Evolutionary conservation across 2,797 vertebrate genomes (phyloP).

Genomic region (Remorina albescens): DNA sequence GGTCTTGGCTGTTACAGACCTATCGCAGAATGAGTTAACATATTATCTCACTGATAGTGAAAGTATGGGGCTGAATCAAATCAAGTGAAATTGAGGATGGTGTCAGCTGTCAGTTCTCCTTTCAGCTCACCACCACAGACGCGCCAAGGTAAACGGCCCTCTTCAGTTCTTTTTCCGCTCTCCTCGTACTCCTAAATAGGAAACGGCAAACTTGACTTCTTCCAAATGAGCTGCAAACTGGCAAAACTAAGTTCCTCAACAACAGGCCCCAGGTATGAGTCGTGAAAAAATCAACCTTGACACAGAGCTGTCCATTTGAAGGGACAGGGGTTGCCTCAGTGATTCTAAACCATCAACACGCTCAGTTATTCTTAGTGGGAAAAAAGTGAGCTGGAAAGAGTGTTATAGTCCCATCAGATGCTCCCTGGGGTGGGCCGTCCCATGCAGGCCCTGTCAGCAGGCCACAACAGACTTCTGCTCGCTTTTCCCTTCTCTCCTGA

Average conservation of each 20-base stretch:
- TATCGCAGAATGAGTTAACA: constrained; percentile 41
- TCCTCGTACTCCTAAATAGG: constrained; percentile 62
- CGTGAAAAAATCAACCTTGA: constrained; percentile 36
- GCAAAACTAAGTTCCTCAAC: constrained; percentile 49
- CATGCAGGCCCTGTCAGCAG: constrained; percentile 70
- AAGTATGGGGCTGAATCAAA: constrained; percentile 50
- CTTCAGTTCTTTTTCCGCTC: background rate
- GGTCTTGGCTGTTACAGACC: constrained; percentile 51
- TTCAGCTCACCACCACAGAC: constrained; percentile 51
- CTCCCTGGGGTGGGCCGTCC: constrained; percentile 71
- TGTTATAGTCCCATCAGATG: constrained; percentile 81
- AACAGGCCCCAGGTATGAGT: constrained; percentile 28
- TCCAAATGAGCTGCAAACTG: constrained; percentile 47
- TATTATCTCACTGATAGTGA: constrained; percentile 44
- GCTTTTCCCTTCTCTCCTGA: constrained; percentile 75
- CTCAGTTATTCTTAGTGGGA: constrained; percentile 53
- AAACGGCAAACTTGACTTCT: constrained; percentile 52
- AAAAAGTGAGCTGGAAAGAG: constrained; percentile 61
- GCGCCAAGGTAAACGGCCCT: constrained; percentile 51
- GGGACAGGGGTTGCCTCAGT: constrained; percentile 38
- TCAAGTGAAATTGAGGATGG: constrained; percentile 53
- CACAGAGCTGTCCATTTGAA: constrained; percentile 39
- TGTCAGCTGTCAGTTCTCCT: constrained; percentile 69
- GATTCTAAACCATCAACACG: constrained; percentile 41
- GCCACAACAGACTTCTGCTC: constrained; percentile 62